Evolutionary conservation across 2,888 invertebrate genomes (phyloP).

Genomic region (Archaeoteleia sp.): DNA sequence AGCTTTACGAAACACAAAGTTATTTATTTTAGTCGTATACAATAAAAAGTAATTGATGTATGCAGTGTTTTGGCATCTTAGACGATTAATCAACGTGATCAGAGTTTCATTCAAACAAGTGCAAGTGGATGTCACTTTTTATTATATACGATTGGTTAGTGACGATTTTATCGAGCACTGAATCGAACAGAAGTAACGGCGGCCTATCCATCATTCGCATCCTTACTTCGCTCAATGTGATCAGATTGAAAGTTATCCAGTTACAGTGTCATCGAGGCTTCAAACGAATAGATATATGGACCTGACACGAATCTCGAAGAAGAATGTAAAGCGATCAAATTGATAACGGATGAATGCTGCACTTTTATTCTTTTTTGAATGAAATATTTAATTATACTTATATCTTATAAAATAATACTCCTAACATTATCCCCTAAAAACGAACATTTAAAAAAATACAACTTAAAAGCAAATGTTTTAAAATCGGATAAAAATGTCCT

Average conservation of each 20-base stretch:
- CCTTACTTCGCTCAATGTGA: neutral
- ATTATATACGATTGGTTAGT: slow-evolving; percentile 8
- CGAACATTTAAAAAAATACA: too few relatives aligned
- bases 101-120: neutral
- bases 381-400: too few relatives aligned
- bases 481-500: too few relatives aligned
- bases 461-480: too few relatives aligned
- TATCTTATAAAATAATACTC: too few relatives aligned
- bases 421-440: too few relatives aligned
- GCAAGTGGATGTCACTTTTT: slow-evolving; percentile 5
- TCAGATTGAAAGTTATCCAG: slow-evolving; percentile 16
- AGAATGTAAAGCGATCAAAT: neutral
- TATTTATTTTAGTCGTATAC: too few relatives aligned
- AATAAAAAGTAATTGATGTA: too few relatives aligned
- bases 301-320: neutral
- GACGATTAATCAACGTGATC: neutral
- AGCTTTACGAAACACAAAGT: too few relatives aligned
- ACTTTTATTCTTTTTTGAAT: too few relatives aligned
- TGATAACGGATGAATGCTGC: too few relatives aligned
- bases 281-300: neutral
- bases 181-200: slow-evolving; percentile 19
- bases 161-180: slow-evolving; percentile 12
- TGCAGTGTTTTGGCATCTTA: neutral
- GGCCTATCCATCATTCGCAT: slow-evolving; percentile 10
- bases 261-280: slow-evolving; percentile 11